Base-by-base conservation (phyloP, 2,888 invertebrate species). In the Dasysyrphus tricinctus region DNA sequence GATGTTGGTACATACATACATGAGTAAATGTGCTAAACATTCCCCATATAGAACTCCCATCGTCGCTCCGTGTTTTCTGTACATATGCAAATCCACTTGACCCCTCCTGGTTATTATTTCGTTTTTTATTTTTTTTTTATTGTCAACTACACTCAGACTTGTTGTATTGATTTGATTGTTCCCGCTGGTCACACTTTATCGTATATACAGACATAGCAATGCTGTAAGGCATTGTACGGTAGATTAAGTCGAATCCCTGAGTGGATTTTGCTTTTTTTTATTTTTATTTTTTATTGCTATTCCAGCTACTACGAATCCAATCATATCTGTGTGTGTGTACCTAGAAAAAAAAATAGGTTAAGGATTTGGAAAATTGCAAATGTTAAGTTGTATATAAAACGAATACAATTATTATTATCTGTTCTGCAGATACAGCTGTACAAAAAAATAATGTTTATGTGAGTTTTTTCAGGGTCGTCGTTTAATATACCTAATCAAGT, bases 111-210 rank as follows among this genome's bases (percentile, higher is more conserved):
- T 47, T 19, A 39, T 37, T n/a, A 39, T 69, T 39, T n/a, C 59
- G 24, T 32, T 54, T 39, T 12, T 54, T n/a, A n/a, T n/a, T 32
- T 54, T 39, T 42, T 69, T 59, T 78, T 74, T 72, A 34, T 65
- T 75, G 70, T 32, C 69, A 19, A 74, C 67, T 79, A 56, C 75
- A 73, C 37, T 61, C 54, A 29, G 72, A 75, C 78, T 61, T 70
- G 81, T 70, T 78, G 70, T 86, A 86, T 86, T 86, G 82, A 86
- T 86, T 79, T 82, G 82, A 86, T 82, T 86, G 75, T 72, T 82
- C 39, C 63, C 85, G 74, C 74, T 81, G 81, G 85, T 70, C 77
- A 63, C 51, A 69, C 74, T 77, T 16, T 51, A 14, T 42, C 42
- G 42, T 14, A 39, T 37, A 37, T 37, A n/a, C n/a, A 37, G 2